These are phyloP conservation scores for Lepidocyrtinus sp. DNA, from an alignment of 2,888 invertebrate genomes.

Conservation along the genomic window DNA sequence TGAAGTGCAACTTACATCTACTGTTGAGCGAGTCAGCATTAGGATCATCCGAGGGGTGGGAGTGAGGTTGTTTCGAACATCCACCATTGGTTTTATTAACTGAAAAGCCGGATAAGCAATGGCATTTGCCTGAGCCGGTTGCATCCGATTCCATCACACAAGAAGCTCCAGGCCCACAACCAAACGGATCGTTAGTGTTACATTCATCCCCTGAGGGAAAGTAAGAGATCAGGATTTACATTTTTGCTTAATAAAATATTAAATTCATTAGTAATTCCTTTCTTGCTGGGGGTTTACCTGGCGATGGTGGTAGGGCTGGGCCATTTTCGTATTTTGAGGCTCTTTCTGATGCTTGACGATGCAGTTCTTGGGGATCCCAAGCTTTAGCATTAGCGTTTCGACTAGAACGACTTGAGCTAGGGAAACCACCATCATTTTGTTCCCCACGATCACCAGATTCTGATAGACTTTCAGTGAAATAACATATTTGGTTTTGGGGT, in stretches of 20 bases:
- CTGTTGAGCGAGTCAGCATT: conserved; percentile 31
- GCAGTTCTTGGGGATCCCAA: conserved; percentile 30
- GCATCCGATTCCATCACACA: conserved; percentile 22
- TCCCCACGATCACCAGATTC: not conserved
- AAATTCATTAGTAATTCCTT: too few species aligned
- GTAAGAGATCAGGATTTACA: too few species aligned
- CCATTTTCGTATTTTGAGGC: conserved; percentile 25
- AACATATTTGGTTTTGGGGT: conserved; percentile 36
- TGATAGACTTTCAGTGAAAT: conserved; percentile 21
- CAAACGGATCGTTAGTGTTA: conserved; percentile 16
- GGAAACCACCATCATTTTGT: not conserved
- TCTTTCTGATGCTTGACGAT: not conserved
- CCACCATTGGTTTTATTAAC: not conserved
- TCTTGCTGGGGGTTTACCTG: too few species aligned
- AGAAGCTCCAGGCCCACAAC: conserved; percentile 37
- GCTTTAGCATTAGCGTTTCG: conserved; percentile 37
- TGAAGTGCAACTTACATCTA: conserved; percentile 52
- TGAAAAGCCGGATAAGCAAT: conserved; percentile 27
- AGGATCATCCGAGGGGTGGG: conserved; percentile 28
- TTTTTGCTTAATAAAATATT: too few species aligned
- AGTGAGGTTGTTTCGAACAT: conserved; percentile 27
- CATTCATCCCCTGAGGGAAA: conserved; percentile 50
- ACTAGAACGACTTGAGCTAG: conserved; percentile 54
- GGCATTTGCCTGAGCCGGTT: conserved; percentile 33
- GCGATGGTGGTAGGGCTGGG: not conserved